Evolutionary conservation across 2,797 vertebrate genomes (phyloP).

Genomic region (Momotus momota): DNA sequence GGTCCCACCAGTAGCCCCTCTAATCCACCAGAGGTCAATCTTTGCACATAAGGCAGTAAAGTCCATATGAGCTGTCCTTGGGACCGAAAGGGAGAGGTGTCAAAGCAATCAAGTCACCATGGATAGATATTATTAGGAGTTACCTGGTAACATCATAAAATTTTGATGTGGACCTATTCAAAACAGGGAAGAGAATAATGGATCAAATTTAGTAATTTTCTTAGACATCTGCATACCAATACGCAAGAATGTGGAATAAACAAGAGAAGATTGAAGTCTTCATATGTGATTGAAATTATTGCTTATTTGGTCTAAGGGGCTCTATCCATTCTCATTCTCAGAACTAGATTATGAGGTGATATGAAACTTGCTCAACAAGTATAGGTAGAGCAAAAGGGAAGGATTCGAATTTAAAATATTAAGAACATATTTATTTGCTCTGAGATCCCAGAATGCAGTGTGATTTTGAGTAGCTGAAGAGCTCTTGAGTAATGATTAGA

Average conservation of each 20-base stretch:
- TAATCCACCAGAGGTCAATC: constrained; percentile 27
- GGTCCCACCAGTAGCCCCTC: background rate
- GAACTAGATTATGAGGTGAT: background rate
- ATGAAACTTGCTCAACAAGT: background rate
- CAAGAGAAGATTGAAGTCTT: background rate
- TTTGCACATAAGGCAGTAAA: background rate
- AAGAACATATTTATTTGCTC: background rate
- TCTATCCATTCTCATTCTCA: background rate
- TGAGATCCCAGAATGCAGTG: background rate
- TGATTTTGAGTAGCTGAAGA: background rate
- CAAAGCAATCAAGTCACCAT: background rate
- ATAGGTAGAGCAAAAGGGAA: background rate
- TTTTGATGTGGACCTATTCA: background rate
- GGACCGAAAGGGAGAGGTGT: background rate
- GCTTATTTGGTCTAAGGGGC: background rate
- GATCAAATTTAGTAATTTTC: background rate
- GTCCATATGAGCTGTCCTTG: background rate
- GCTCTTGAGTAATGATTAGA: background rate
- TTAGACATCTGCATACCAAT: background rate
- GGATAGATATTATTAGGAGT: background rate
- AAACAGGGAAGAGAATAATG: background rate
- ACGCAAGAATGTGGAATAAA: background rate
- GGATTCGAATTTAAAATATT: background rate
- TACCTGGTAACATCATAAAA: background rate
- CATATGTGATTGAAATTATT: background rate